phyloP scores from a whole-genome alignment of 2,797 vertebrate species.

The Gymnothorax javanicus region DNA sequence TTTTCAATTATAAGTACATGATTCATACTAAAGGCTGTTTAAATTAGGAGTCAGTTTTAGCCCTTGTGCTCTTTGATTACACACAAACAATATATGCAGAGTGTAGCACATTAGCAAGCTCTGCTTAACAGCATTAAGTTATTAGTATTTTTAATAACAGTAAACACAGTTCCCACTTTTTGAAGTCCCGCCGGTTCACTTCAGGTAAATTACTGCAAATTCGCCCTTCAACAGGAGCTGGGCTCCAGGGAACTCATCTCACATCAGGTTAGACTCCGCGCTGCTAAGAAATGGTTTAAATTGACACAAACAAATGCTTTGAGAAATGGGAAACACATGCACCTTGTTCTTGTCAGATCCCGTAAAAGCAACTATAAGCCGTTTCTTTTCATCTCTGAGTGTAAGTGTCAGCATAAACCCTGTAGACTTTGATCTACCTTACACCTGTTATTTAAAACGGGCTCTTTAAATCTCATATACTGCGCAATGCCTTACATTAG shows the following conservation, averaged over 20 bases:
- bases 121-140: slow-evolving; percentile 76
- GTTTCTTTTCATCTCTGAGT: background rate
- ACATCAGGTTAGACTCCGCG: slow-evolving; percentile 62
- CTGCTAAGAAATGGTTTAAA: slow-evolving; percentile 53
- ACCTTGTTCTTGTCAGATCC: slow-evolving; percentile 21
- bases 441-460: slow-evolving; percentile 2
- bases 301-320: slow-evolving; percentile 60
- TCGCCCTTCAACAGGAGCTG: slow-evolving; percentile 63
- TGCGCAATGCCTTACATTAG: background rate
- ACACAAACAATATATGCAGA: slow-evolving; percentile 56
- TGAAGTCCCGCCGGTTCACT: slow-evolving; percentile 70
- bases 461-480: background rate
- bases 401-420: slow-evolving; percentile 2
- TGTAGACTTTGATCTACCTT: slow-evolving; percentile 4
- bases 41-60: slow-evolving; percentile 71
- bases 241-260: slow-evolving; percentile 64
- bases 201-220: slow-evolving; percentile 76
- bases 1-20: slow-evolving; percentile 50
- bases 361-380: background rate
- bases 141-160: slow-evolving; percentile 79
- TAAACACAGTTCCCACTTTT: slow-evolving; percentile 75
- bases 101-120: slow-evolving; percentile 71
- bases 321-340: slow-evolving; percentile 30
- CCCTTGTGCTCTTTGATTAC: slow-evolving; percentile 68
- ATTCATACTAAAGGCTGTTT: slow-evolving; percentile 75